Conservation (phyloP, 2,113 vertebrate genomes). For the Boulengeromyrus knoepffleri region DNA sequence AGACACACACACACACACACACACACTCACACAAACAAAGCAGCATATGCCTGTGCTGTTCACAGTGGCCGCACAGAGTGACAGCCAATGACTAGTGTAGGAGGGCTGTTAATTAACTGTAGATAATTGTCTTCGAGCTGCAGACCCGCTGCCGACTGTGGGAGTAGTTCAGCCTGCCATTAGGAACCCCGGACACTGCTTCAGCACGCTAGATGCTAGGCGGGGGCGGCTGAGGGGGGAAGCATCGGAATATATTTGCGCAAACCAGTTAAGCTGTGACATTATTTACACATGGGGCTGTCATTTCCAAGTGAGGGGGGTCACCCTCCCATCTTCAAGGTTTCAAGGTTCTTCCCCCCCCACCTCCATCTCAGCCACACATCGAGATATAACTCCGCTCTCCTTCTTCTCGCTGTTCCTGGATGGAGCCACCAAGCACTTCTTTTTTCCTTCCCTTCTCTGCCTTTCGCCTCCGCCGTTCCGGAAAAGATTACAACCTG, state of each 20-base stretch:
- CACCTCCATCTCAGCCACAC: neutral
- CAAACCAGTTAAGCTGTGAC: slow-evolving; percentile 14
- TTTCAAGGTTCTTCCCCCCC: too few relatives aligned
- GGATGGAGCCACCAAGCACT: neutral
- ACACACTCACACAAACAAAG: neutral
- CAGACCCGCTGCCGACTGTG: slow-evolving; percentile 8
- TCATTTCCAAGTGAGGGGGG: neutral
- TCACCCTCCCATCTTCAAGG: neutral
- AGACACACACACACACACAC: neutral
- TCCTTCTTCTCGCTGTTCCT: neutral
- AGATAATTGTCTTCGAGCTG: slow-evolving; percentile 23
- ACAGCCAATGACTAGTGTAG: slow-evolving; percentile 20
- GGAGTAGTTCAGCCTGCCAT: neutral
- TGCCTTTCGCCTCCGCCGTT: slow-evolving; percentile 43
- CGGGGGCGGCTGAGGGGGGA: neutral
- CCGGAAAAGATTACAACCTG: slow-evolving; percentile 53
- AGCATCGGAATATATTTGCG: slow-evolving; percentile 8
- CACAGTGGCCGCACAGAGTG: slow-evolving; percentile 14
- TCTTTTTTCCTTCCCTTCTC: slow-evolving; percentile 23
- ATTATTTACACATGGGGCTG: slow-evolving; percentile 7
- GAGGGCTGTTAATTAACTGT: slow-evolving; percentile 32
- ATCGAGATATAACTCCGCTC: neutral
- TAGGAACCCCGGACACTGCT: slow-evolving; percentile 20
- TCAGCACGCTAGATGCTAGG: neutral
- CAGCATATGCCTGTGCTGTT: neutral